Conservation (phyloP, 2,797 vertebrate genomes). For the Nyctalus aviator region DNA sequence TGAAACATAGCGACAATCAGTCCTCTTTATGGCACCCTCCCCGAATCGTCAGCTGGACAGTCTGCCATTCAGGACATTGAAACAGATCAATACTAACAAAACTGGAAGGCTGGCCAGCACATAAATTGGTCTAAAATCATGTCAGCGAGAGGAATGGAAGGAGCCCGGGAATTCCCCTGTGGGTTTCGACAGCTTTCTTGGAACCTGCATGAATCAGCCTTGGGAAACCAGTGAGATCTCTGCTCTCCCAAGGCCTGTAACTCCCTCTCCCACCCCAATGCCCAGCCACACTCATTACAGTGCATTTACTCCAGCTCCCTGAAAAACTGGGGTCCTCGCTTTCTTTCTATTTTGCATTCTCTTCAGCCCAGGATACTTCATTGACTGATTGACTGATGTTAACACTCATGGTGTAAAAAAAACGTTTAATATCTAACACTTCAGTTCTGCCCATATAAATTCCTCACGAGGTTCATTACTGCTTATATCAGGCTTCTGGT, state of each 20-base stretch:
- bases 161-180: slow-evolving; percentile 4
- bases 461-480: slow-evolving; percentile 26
- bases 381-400: background rate
- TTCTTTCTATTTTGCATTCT: slow-evolving; percentile 34
- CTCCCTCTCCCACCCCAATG: background rate
- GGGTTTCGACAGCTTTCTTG: background rate
- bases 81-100: background rate
- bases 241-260: background rate
- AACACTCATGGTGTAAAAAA: background rate
- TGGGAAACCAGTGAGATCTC: background rate
- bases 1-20: fast-evolving
- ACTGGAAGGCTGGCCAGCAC: background rate
- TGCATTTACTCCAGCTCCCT: background rate
- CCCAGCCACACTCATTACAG: background rate
- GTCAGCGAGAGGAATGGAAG: slow-evolving; percentile 36
- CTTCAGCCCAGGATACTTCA: background rate
- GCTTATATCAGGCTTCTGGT: background rate
- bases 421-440: background rate
- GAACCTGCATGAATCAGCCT: slow-evolving; percentile 54
- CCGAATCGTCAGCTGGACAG: background rate
- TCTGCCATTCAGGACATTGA: background rate
- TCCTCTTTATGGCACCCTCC: background rate
- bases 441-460: slow-evolving; percentile 17
- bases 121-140: background rate
- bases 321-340: background rate